Base-by-base conservation (phyloP, 2,888 invertebrate genomes). In the Meghimatium bilineatum region DNA sequence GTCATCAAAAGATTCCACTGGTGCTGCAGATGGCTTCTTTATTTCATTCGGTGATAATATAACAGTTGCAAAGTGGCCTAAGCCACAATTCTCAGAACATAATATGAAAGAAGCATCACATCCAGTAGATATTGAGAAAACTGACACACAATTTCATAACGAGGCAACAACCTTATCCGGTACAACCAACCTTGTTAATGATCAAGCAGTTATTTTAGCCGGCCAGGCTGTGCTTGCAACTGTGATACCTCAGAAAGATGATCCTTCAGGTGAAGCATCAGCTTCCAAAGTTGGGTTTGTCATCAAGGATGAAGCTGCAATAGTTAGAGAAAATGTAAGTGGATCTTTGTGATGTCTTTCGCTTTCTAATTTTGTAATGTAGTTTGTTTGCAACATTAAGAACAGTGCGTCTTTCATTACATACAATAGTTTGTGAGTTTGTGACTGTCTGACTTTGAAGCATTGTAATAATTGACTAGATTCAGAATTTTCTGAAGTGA, bases 1-100 rank as follows among this genome's bases (percentile, higher is more conserved):
- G 38, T 34, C 69, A 36, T 26, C 34, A 36, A n/a, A 38, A n/a
- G 71, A 71, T 29, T 10, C 6, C 2, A 34, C 23, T 23, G 17
- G 38, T 36, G 8, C 26, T 52, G 5, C 44, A 14, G 90, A 91
- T 86, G 94, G 94, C n/a, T 98, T 98, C 94, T 98, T 98, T 94
- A 97, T 98, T 92, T 97, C 97, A 79, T 97, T 98, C 93, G 97
- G 97, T 92, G n/a, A n/a, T n/a, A 96, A 96, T 92, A 97, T 97
- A 84, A 26, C 72, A 44, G 96, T 92, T 23, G 93, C 92, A 0
- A 91, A 96, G 56, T 85, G 97, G 91, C 97, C 97, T 29, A 98
- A 98, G 93, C 98, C 89, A 1, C 80, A 78, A 71, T 69, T 78
- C 72, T 82, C 63, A 32, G 82, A 82, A 38, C 80, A 44, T n/a